Conservation (phyloP, 2,797 vertebrate species). For the Microctenopoma steveboyesi region DNA sequence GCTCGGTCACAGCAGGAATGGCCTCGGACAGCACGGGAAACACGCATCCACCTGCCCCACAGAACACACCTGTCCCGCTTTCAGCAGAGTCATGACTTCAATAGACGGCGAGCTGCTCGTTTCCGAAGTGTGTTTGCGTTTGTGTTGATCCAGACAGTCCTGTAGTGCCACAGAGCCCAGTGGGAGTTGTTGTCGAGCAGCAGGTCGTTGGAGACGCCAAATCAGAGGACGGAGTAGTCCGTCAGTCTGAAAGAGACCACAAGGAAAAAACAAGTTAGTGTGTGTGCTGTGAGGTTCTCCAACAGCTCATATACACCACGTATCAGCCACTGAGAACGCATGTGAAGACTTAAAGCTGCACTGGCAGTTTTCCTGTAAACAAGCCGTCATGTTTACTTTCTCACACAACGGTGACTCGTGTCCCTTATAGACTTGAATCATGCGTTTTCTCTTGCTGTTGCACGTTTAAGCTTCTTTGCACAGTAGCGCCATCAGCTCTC, state of each 20-base stretch:
- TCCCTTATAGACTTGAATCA: too few relatives aligned
- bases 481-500: not conserved
- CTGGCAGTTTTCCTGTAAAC: too few relatives aligned
- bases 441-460: too few relatives aligned
- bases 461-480: not conserved
- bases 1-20: slow-evolving; percentile 69
- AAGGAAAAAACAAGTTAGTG: slow-evolving; percentile 23
- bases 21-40: slow-evolving; percentile 59
- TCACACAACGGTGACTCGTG: not conserved
- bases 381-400: too few relatives aligned
- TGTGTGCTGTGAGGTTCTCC: too few relatives aligned
- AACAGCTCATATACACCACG: too few relatives aligned
- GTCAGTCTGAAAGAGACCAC: slow-evolving; percentile 74
- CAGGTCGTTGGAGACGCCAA: slow-evolving; percentile 59
- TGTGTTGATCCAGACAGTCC: slow-evolving; percentile 53
- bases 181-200: slow-evolving; percentile 55
- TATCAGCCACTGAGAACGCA: too few relatives aligned
- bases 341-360: not conserved
- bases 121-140: slow-evolving; percentile 16
- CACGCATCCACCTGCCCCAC: slow-evolving; percentile 8
- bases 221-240: slow-evolving; percentile 30
- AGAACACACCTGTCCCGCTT: slow-evolving; percentile 54
- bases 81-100: slow-evolving; percentile 55
- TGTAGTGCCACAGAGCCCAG: slow-evolving; percentile 23
- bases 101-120: slow-evolving; percentile 63